A percentile compares a stretch with the other conserved stretches of the same genome.
These are phyloP conservation scores for Anoplopoma fimbria DNA, from an alignment of 2,113 vertebrate species.

Conservation along the genomic window DNA sequence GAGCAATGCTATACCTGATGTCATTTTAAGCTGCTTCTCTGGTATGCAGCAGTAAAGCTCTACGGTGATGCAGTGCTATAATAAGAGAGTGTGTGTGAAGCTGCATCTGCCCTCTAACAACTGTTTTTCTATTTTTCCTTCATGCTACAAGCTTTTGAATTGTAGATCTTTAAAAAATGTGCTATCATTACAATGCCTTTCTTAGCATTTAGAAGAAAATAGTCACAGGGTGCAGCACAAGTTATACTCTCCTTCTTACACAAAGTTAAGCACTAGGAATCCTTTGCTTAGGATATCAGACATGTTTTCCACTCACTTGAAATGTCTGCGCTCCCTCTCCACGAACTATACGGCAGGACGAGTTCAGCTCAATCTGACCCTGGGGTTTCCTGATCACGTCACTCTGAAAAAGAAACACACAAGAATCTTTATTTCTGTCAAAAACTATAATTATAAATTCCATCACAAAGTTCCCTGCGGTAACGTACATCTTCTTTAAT, in stretches of 20 bases:
- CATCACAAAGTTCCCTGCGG: neutral
- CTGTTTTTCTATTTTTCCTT: neutral
- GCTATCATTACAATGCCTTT: neutral
- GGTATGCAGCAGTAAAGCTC: slow-evolving; percentile 60
- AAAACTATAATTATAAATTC: neutral
- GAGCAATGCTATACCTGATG: slow-evolving; percentile 59
- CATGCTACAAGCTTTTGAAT: neutral
- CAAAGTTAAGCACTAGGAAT: neutral
- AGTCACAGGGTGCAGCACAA: neutral
- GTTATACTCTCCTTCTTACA: neutral
- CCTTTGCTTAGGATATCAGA: neutral
- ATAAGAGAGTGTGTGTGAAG: slow-evolving; percentile 13
- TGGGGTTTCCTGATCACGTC: slow-evolving; percentile 92
- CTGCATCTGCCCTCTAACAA: neutral
- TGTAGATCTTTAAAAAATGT: neutral
- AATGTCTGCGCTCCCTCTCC: slow-evolving; percentile 91
- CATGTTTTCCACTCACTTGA: slow-evolving; percentile 81
- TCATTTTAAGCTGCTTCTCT: slow-evolving; percentile 63
- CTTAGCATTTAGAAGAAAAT: neutral
- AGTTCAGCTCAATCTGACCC: slow-evolving; percentile 90
- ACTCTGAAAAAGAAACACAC: slow-evolving; percentile 79
- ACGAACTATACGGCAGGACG: slow-evolving; percentile 87
- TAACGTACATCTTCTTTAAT: neutral
- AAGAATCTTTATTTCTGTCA: neutral
- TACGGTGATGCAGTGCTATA: slow-evolving; percentile 14